Evolutionary conservation across 2,113 vertebrate genomes (phyloP).

Genomic region (Lophius piscatorius): DNA sequence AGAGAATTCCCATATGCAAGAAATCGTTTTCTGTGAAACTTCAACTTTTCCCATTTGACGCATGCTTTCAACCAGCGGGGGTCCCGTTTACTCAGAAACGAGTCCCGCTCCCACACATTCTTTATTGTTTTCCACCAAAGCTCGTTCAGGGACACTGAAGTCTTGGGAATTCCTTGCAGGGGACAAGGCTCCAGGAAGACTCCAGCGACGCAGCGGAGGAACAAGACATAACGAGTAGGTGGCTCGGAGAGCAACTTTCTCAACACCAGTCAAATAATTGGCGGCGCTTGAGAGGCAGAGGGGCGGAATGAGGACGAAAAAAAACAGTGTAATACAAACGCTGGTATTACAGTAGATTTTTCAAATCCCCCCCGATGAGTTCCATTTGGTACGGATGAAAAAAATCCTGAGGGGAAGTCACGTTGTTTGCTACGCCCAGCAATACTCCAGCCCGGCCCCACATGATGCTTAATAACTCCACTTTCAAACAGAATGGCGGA

Average conservation of each 20-base stretch:
- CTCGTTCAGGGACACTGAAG: constrained; percentile 33
- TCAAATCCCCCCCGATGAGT: constrained; percentile 23
- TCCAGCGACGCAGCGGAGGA: constrained; percentile 16
- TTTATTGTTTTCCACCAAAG: constrained; percentile 22
- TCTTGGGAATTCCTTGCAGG: constrained; percentile 26
- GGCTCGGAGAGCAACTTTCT: constrained; percentile 23
- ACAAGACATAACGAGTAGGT: constrained; percentile 50
- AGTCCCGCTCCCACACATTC: background rate
- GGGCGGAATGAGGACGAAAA: constrained; percentile 6
- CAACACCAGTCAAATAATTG: constrained; percentile 39
- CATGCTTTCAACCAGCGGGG: too few species aligned
- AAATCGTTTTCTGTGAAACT: background rate
- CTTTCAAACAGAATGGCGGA: too few species aligned
- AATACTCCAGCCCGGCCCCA: background rate
- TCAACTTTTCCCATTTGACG: too few species aligned
- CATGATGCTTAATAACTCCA: too few species aligned
- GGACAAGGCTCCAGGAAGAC: constrained; percentile 16
- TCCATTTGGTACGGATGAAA: constrained; percentile 28
- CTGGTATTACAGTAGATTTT: constrained; percentile 26
- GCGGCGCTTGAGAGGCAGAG: constrained; percentile 17
- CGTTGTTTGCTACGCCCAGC: constrained; percentile 42
- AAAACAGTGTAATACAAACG: constrained; percentile 27
- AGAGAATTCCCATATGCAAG: constrained; percentile 3
- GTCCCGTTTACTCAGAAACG: background rate
- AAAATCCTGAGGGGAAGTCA: constrained; percentile 23